These are phyloP conservation scores for Drosophila flavopinicola DNA, from an alignment of 2,888 invertebrate genomes.

Conservation along the genomic window DNA sequence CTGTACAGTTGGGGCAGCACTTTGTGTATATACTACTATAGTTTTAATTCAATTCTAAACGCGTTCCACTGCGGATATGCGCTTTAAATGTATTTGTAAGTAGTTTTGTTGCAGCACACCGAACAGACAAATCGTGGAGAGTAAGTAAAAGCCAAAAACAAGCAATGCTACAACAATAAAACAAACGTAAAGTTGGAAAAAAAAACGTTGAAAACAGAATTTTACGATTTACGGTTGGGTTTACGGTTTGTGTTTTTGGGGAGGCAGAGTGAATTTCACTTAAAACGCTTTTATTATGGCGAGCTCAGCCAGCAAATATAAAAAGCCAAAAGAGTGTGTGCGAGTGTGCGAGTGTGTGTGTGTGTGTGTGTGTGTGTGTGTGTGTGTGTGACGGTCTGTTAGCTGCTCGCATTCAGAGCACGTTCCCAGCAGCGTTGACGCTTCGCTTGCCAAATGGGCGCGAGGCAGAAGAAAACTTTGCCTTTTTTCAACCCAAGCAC, in stretches of 20 bases:
- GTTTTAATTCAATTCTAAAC: slow-evolving; percentile 66
- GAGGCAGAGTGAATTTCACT: slow-evolving; percentile 76
- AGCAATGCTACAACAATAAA: slow-evolving; percentile 23
- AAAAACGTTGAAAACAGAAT: slow-evolving; percentile 70
- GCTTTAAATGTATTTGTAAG: slow-evolving; percentile 46
- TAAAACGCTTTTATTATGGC: slow-evolving; percentile 76
- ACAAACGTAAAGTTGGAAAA: slow-evolving; percentile 48
- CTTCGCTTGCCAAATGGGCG: slow-evolving; percentile 68
- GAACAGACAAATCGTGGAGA: slow-evolving; percentile 23
- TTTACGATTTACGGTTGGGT: slow-evolving; percentile 75
- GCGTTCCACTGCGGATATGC: slow-evolving; percentile 60
- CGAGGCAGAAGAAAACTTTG: slow-evolving; percentile 52
- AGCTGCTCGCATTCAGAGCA: slow-evolving; percentile 71
- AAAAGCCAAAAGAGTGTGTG: slow-evolving; percentile 22
- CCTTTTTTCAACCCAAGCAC: slow-evolving; percentile 42
- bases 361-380: slow-evolving; percentile 7
- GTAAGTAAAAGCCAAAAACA: slow-evolving; percentile 25
- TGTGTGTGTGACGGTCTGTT: slow-evolving; percentile 44
- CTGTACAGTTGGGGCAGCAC: neutral
- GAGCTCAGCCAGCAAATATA: slow-evolving; percentile 46
- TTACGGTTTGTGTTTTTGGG: too few relatives aligned
- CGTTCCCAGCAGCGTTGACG: slow-evolving; percentile 74
- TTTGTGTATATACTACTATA: too few relatives aligned
- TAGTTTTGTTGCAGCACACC: slow-evolving; percentile 48
- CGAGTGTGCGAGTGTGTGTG: slow-evolving; percentile 5